These are phyloP conservation scores for Calliphora vomitoria DNA, from an alignment of 2,888 invertebrate genomes.

Conservation along the genomic window DNA sequence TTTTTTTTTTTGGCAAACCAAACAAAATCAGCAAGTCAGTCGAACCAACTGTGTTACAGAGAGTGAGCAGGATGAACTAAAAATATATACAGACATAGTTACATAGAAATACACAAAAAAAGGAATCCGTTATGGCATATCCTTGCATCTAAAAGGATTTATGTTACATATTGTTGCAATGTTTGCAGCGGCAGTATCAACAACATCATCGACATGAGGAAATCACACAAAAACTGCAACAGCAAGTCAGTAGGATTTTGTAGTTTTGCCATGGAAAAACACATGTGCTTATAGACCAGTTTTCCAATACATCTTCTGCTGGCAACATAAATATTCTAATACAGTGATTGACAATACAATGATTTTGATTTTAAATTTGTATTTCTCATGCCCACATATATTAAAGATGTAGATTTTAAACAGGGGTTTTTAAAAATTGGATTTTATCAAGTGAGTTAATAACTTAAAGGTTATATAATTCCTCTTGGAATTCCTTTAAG, in stretches of 20 bases:
- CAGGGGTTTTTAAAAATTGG: no score
- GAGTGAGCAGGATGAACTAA: not conserved
- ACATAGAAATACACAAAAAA: not conserved
- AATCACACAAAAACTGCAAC: constrained; percentile 11
- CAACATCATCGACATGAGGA: not conserved
- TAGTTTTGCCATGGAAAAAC: not conserved
- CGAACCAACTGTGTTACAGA: not conserved
- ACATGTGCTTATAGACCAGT: constrained; percentile 1
- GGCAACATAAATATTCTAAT: constrained; percentile 15
- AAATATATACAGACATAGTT: not conserved
- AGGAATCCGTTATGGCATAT: constrained; percentile 31
- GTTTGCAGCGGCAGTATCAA: not conserved
- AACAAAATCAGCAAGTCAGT: constrained; percentile 26
- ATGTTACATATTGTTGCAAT: constrained; percentile 52
- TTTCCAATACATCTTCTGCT: constrained; percentile 19
- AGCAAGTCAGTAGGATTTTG: constrained; percentile 12
- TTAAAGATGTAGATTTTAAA: no score
- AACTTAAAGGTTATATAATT: no score
- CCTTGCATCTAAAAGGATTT: constrained; percentile 40
- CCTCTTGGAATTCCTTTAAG: no score
- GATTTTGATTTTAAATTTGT: not conserved
- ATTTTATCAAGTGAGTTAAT: no score
- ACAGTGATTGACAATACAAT: constrained; percentile 25
- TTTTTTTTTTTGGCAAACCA: constrained; percentile 7
- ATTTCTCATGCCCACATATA: not conserved